Conservation (phyloP, 2,888 invertebrate species). For the Gandaritis pyraliata region DNA sequence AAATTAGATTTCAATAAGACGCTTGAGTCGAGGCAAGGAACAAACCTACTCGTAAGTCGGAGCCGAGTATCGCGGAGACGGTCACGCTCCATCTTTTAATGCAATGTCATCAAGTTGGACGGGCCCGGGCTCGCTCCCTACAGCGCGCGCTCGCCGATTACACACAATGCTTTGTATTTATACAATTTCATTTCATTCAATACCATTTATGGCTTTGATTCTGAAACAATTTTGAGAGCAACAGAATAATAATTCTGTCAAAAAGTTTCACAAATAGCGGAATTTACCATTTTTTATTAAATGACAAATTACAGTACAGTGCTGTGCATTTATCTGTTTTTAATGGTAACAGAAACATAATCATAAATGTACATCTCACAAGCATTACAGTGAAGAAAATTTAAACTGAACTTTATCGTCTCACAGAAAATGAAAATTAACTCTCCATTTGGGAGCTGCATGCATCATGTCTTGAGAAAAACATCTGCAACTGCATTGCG, state of each 20-base stretch:
- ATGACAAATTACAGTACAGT: too few species aligned
- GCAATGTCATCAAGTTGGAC: conserved; percentile 65
- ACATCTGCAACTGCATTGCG: conserved; percentile 24
- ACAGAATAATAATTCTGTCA: neutral
- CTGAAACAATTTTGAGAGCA: too few species aligned
- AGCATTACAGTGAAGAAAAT: neutral
- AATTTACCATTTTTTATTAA: too few species aligned
- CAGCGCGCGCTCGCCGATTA: conserved; percentile 29
- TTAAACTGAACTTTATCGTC: conserved; percentile 6
- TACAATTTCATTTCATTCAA: conserved; percentile 6
- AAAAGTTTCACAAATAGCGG: neutral
- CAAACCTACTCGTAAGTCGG: conserved; percentile 74
- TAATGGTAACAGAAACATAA: neutral
- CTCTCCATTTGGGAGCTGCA: conserved; percentile 3
- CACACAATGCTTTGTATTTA: conserved; percentile 16
- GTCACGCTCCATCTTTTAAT: conserved; percentile 75
- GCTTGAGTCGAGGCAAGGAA: conserved; percentile 71
- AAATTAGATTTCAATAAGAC: conserved; percentile 84
- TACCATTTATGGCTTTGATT: conserved; percentile 3
- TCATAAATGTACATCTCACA: neutral
- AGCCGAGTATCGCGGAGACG: conserved; percentile 72
- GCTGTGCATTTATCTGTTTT: neutral
- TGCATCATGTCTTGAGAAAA: conserved; percentile 10
- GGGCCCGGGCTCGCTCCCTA: conserved; percentile 37
- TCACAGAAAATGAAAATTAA: conserved; percentile 1